Evolutionary conservation across 2,113 vertebrate species (phyloP), one percentile per base, ranked within the genome.

Genomic region (Salvelinus sp.): DNA sequence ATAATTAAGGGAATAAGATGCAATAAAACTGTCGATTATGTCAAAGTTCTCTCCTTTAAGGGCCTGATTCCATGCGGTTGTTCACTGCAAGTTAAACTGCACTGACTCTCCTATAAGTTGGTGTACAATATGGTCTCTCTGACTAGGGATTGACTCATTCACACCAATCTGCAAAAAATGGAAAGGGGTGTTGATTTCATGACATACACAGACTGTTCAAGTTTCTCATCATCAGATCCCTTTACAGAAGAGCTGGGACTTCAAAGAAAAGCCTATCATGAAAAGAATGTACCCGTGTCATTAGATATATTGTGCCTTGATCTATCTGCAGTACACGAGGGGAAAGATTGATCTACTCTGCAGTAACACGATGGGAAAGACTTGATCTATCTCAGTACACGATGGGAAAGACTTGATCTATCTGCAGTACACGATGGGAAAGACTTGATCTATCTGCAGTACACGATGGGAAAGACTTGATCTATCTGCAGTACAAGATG

Each of bases 181-280:
- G 57, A 23, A 27, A 25, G 47, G 69, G 68, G 77, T n/a, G 44
- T 68, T 10, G 25, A 80, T 86, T 73, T 72, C 70, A 65, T 81
- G 80, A 88, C 79, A 81, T 64, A 66, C 78, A 48, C 20, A 38
- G 72, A 81, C 79, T 23, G 65, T 82, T 79, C 27, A 76, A 70
- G 69, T 78, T 78, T 72, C 79, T 73, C 76, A 79, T 83, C 81
- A 69, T 82, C 75, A 75, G 78, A 88, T 71, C 69, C 69, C 79
- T 78, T 83, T 80, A 76, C 73, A 70, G 76, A 72, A 82, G 77
- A 81, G 74, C 50, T 28, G 50, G 75, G 50, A 80, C 87, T 86
- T 91, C 83, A 89, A 86, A 90, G 84, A 72, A 70, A 74, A 23
- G 48, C 54, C 74, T 72, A 60, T 84, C 83, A 84, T 86, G 83